Conservation (phyloP, 1,140 invertebrate genomes). For the Drosophila quadrilineata region DNA sequence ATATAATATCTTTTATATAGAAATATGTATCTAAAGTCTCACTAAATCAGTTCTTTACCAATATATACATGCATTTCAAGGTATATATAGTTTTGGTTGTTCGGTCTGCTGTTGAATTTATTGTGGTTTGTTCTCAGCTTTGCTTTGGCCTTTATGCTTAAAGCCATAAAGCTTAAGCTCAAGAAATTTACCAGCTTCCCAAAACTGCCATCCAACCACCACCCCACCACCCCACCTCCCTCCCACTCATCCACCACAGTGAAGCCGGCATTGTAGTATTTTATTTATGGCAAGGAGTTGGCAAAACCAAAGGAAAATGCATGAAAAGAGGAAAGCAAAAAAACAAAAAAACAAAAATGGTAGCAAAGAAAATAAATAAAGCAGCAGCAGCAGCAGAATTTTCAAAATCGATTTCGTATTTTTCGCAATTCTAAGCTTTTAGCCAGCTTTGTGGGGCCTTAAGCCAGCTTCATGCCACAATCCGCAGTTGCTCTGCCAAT, state of each 20-base stretch:
- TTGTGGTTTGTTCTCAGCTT: constrained; percentile 4
- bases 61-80: too few relatives aligned
- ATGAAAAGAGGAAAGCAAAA: not conserved
- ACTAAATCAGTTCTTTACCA: too few relatives aligned
- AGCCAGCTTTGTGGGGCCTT: constrained; percentile 43
- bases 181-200: constrained; percentile 3
- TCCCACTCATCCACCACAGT: not conserved
- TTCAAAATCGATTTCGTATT: constrained; percentile 45
- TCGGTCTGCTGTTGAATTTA: too few relatives aligned
- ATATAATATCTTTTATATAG: too few relatives aligned
- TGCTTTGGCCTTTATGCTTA: constrained; percentile 9
- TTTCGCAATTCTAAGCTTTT: constrained; percentile 41
- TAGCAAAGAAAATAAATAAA: not conserved
- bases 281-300: constrained; percentile 38
- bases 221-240: not conserved
- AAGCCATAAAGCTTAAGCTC: constrained; percentile 23
- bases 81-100: too few relatives aligned
- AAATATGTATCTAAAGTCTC: too few relatives aligned
- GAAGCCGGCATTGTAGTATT: constrained; percentile 31
- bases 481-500: constrained; percentile 12
- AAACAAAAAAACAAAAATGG: not conserved
- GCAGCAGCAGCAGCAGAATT: constrained; percentile 1
- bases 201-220: not conserved
- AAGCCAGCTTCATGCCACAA: constrained; percentile 37
- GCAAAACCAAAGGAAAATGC: not conserved